These are phyloP conservation scores for Psilanteris sp. DNA, from an alignment of 1,140 invertebrate genomes.

Conservation along the genomic window DNA sequence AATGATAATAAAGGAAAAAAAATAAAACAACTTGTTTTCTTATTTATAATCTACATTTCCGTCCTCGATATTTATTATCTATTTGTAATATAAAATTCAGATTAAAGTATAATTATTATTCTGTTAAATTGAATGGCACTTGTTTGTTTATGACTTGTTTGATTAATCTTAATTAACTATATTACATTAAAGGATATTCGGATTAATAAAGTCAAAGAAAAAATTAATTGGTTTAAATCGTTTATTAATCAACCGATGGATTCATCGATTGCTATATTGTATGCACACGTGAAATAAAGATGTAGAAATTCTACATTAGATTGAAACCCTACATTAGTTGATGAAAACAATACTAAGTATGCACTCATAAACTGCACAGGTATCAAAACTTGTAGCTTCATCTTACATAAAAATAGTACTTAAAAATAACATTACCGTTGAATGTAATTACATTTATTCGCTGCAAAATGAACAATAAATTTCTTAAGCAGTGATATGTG, in stretches of 20 bases:
- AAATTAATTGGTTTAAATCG: conserved; percentile 1
- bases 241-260: conserved; percentile 14
- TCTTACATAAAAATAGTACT: conserved; percentile 30
- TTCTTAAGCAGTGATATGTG: conserved; percentile 56
- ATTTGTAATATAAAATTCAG: too few species aligned
- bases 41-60: too few species aligned
- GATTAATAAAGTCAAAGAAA: too few species aligned
- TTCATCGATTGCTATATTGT: conserved; percentile 7
- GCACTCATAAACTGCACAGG: conserved; percentile 23
- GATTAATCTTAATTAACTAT: too few species aligned
- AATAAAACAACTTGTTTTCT: too few species aligned
- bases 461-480: conserved; percentile 41
- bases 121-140: too few species aligned
- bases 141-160: too few species aligned
- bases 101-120: too few species aligned
- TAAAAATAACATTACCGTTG: conserved; percentile 31
- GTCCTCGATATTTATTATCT: too few species aligned
- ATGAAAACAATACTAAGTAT: conserved; percentile 15
- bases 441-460: conserved; percentile 2
- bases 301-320: background rate
- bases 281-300: conserved; percentile 23
- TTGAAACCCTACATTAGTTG: conserved; percentile 2
- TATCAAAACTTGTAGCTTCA: conserved; percentile 29
- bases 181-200: too few species aligned
- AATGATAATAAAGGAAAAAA: conserved; percentile 23